A percentile compares a stretch with the other conserved stretches of the same genome.
Conservation (phyloP, 2,888 invertebrate genomes). For the Lepidocyrtinus sp. region DNA sequence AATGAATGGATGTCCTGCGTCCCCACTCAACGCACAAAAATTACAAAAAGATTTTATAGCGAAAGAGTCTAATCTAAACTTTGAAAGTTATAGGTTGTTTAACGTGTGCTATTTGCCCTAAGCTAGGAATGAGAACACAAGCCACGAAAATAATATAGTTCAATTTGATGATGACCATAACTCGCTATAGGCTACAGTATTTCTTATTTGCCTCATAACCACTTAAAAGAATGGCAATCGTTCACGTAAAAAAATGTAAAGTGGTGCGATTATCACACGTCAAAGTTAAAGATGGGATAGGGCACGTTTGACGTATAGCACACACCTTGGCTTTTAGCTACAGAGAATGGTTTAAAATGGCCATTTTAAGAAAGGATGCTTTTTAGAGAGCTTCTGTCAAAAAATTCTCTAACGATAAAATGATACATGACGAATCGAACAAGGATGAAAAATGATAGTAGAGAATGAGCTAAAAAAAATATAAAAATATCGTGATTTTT, state of each 20-base stretch:
- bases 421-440: slow-evolving; percentile 39
- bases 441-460: slow-evolving; percentile 35
- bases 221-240: neutral
- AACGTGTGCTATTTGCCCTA: neutral
- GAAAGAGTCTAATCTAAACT: neutral
- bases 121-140: neutral
- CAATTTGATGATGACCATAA: neutral
- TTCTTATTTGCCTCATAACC: too few relatives aligned
- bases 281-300: too few relatives aligned
- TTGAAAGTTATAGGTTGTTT: neutral
- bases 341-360: neutral
- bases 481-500: neutral
- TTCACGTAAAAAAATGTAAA: neutral
- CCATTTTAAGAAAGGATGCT: neutral
- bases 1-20: too few relatives aligned
- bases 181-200: neutral
- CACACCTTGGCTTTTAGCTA: neutral
- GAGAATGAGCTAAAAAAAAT: neutral
- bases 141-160: neutral
- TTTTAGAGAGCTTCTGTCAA: slow-evolving; percentile 31
- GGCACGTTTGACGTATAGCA: neutral
- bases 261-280: neutral
- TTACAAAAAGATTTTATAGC: neutral
- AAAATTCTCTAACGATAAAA: slow-evolving; percentile 20
- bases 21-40: too few relatives aligned